A percentile compares a stretch with the other conserved stretches of the same genome.
Conservation (phyloP, 2,888 invertebrate genomes). For the Glyphotaelius pellucidus region DNA sequence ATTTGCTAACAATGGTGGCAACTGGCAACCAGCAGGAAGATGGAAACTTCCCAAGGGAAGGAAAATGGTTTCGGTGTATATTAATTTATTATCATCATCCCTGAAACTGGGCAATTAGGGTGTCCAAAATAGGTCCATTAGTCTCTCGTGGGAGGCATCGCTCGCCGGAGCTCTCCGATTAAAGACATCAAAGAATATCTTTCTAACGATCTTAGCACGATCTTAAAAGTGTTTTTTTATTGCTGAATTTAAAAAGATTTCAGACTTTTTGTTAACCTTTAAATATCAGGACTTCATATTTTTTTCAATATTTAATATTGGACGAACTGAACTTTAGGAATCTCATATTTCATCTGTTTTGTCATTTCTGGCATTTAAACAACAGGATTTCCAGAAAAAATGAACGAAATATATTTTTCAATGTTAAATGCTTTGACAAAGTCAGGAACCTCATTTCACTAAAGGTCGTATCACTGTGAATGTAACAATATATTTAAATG, state of each 20-base stretch:
- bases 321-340: not conserved
- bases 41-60: not conserved
- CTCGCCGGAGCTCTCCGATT: not conserved
- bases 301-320: not conserved
- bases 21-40: not conserved
- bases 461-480: not conserved
- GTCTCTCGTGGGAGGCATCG: conserved; percentile 2
- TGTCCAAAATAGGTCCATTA: conserved; percentile 20
- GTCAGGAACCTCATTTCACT: not conserved
- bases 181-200: not conserved
- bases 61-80: not conserved
- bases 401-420: not conserved
- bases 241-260: not conserved
- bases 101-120: conserved; percentile 16
- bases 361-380: too few species aligned
- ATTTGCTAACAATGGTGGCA: not conserved
- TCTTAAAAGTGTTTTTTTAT: not conserved
- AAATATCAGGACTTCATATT: not conserved
- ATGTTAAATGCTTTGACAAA: not conserved
- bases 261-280: not conserved
- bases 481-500: not conserved
- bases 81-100: conserved; percentile 27
- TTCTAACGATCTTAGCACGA: not conserved
- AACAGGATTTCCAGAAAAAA: too few species aligned
- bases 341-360: not conserved